phyloP scores from a whole-genome alignment of 2,888 invertebrate species.

The Nymphalis urticae region DNA sequence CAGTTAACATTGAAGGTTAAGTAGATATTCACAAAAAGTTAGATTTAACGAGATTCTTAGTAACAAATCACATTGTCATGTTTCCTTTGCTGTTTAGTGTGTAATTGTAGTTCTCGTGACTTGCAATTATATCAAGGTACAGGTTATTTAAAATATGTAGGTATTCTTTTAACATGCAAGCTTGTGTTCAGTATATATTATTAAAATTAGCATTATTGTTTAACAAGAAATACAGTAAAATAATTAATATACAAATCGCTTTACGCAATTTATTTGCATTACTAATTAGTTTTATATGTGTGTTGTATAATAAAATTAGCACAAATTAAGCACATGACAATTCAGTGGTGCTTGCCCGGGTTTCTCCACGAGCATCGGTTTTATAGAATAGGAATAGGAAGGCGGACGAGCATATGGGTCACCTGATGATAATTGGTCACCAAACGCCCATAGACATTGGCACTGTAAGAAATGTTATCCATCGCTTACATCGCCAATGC shows the following conservation, averaged over 20 bases:
- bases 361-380: no score
- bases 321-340: not conserved
- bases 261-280: no score
- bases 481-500: no score
- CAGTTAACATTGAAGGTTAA: slow-evolving; percentile 22
- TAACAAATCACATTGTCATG: slow-evolving; percentile 33
- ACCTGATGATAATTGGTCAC: no score
- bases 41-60: slow-evolving; percentile 14
- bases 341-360: no score
- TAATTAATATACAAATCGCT: no score
- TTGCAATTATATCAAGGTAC: slow-evolving; percentile 40
- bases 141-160: slow-evolving; percentile 8
- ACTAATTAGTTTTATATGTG: no score
- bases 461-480: no score
- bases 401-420: no score
- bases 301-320: not conserved
- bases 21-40: slow-evolving; percentile 16
- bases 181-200: not conserved
- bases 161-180: not conserved
- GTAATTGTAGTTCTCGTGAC: slow-evolving; percentile 37
- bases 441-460: no score
- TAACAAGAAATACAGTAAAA: no score
- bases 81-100: slow-evolving; percentile 36
- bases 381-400: no score
- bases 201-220: not conserved